Percentiles rank a stretch among this genome's conserved stretches.
These are phyloP conservation scores for Eucera pruinosa DNA, from an alignment of 2,888 invertebrate species.

Conservation along the genomic window DNA sequence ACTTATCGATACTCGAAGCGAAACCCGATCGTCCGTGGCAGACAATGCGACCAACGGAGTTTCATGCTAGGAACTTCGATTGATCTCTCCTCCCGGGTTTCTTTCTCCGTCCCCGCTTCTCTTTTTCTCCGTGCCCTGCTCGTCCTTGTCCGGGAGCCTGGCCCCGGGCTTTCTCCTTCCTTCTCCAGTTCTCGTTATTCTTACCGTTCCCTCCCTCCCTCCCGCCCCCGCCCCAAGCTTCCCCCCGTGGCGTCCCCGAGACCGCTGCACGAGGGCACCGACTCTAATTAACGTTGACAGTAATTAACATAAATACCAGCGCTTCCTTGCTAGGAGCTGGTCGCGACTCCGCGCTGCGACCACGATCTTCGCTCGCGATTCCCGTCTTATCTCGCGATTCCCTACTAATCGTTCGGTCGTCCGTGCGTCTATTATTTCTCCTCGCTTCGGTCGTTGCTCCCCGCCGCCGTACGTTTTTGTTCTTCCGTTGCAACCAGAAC, in stretches of 20 bases:
- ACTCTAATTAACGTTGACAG: conserved; percentile 83
- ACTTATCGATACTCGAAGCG: conserved; percentile 79
- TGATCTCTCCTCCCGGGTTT: conserved; percentile 63
- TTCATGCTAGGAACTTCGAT: conserved; percentile 60
- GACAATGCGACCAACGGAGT: conserved; percentile 70
- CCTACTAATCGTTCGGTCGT: conserved; percentile 73
- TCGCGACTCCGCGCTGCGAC: conserved; percentile 53
- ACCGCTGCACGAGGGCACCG: conserved; percentile 64
- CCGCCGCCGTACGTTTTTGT: background rate
- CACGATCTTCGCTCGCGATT: conserved; percentile 73
- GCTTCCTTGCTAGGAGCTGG: conserved; percentile 75
- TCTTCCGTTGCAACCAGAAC: conserved; percentile 35
- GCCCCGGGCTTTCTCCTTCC: conserved; percentile 36
- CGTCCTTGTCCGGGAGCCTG: background rate
- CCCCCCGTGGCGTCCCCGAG: no score
- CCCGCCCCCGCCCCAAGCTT: no score
- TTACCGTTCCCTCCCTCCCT: conserved; percentile 25
- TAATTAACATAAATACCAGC: conserved; percentile 84
- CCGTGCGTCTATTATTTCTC: conserved; percentile 64
- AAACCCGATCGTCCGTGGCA: conserved; percentile 74
- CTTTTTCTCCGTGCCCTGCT: conserved; percentile 22
- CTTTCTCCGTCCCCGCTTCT: conserved; percentile 48
- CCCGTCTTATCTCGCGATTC: conserved; percentile 77
- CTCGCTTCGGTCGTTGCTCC: conserved; percentile 23
- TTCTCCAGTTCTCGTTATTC: conserved; percentile 59